Base-by-base conservation (phyloP, 1,140 invertebrate species). In the Halictus rubicundus region DNA sequence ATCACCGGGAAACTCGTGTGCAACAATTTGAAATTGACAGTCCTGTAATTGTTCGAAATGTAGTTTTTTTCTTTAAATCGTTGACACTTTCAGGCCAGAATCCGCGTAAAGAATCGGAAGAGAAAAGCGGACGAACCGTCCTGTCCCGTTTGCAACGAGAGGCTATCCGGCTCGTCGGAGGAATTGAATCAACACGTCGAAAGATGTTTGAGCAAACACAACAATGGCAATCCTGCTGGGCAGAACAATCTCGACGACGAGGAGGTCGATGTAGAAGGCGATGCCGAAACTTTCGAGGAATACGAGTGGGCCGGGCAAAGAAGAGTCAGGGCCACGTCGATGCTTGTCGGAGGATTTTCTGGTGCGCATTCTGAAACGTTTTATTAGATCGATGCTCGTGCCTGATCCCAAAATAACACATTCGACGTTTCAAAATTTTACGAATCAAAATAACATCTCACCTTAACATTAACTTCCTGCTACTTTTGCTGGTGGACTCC, bases 261-360 rank as follows among this genome's bases (percentile, higher is more conserved):
- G 75, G 95, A 95, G 80, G 95, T 95, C 64, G 95, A 96, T 86
- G 95, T 96, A 25, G 95, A 96, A 89, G 95, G 95, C 32, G 95
- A 96, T 81, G 90, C 93, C 10, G 94, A 95, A 78, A 93, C 92
- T 54, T 97, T 95, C 88, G 96, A 97, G 86, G 96, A 97, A 84
- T 97, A 97, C 88, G 96, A 96, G 87, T 97, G 96, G 96, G 96
- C 96, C 14, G 96, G 96, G 3, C 96, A 97, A 88, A 95, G 95
- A 78, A 93, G 96, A 87, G 95, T 97, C 54, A 93, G 96, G 52
- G 96, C 95, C 1, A 95, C 95, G 0, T 94, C 95, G 12, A 92
- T 97, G 85, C 92, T 97, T 32, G 94, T 95, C 83, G 96, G 96
- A 14, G 96, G 96, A 60, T 96, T 96, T 85, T 94, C 94, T 78